Evolutionary conservation across 53 echinoderm and acorn worm genomes (phyloP), one percentile per base, ranked within the genome.

Genomic region (Paracentrotus lividus): DNA sequence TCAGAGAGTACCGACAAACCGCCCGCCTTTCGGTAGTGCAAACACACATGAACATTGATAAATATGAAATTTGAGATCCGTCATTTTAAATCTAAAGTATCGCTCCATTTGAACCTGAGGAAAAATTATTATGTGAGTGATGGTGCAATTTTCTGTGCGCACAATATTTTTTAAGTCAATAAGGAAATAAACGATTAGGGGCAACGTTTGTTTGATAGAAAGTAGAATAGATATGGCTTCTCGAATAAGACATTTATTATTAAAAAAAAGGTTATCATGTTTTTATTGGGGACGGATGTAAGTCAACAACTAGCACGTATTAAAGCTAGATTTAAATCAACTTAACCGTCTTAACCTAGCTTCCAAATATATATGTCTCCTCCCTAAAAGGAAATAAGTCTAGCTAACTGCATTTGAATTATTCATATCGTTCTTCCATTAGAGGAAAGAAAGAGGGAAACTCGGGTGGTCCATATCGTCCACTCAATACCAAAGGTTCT

Each of bases 31-130:
- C 81, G 42, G 81, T 47, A 43, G n/a, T 44, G 81, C 81, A 78
- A 78, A 78, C 47, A 78, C 47, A 44, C 24, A 45, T 27, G 27
- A 78, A 78, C 81, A 78, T 78, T 78, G 81, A 78, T 44, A 78
- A 47, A 78, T 45, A 78, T 78, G 81, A 78, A 43, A 44, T 5
- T 4, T 6, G 4, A 78, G 43, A 78, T 78, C 81, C 81, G 47
- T 78, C 81, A 78, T 78, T 78, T 78, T 47, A 0, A 44, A n/a
- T 78, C 47, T 18, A 44, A 78, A 47, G 81, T 47, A 9, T 47
- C 2, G n/a, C 47, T 78, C 47, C 1, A 78, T 78, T 47, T 24
- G 47, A 78, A 43, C 8, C 81, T 78, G 43, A 9, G 36, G 3
- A 40, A 10, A 78, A 24, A n/a, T 78, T 78, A 4, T 45, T 21